Percentiles rank a stretch among this genome's conserved stretches.
phyloP scores from a whole-genome alignment of 1,140 invertebrate genomes.

The Triops longicaudatus region DNA sequence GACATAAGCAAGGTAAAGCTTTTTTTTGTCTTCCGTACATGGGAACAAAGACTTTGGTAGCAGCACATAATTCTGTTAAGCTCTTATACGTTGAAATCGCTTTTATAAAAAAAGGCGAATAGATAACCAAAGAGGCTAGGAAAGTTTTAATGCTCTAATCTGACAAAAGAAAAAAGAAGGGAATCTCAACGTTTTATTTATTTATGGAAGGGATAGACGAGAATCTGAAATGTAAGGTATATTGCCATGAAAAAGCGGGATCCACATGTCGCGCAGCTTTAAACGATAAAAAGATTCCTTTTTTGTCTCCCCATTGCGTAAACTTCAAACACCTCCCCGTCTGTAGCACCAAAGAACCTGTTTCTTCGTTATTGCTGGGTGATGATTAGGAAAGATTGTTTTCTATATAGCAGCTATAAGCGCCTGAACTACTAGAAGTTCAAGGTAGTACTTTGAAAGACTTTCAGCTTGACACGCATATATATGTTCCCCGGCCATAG shows the following conservation, averaged over 20 bases:
- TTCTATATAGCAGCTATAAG: background rate
- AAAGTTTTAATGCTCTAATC: background rate
- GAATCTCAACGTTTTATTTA: background rate
- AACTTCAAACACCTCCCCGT: background rate
- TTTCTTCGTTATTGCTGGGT: background rate
- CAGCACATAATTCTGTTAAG: too few species aligned
- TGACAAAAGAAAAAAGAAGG: background rate
- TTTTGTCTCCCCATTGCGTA: background rate
- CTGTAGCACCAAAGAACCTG: background rate
- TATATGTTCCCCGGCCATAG: background rate
- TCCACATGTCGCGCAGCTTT: conserved; percentile 5
- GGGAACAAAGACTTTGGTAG: background rate
- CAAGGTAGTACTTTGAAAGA: background rate
- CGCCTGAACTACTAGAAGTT: background rate
- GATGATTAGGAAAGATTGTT: conserved; percentile 8
- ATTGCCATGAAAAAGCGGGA: background rate
- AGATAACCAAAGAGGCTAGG: background rate
- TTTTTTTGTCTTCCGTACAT: background rate
- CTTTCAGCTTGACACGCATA: background rate
- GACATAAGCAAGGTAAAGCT: background rate
- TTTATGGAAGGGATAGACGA: background rate
- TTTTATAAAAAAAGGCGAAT: background rate
- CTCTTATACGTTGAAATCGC: background rate
- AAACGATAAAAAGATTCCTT: background rate
- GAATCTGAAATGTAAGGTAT: background rate